Evolutionary conservation across 2,888 invertebrate species (phyloP).

Genomic region (Meloe dianella): DNA sequence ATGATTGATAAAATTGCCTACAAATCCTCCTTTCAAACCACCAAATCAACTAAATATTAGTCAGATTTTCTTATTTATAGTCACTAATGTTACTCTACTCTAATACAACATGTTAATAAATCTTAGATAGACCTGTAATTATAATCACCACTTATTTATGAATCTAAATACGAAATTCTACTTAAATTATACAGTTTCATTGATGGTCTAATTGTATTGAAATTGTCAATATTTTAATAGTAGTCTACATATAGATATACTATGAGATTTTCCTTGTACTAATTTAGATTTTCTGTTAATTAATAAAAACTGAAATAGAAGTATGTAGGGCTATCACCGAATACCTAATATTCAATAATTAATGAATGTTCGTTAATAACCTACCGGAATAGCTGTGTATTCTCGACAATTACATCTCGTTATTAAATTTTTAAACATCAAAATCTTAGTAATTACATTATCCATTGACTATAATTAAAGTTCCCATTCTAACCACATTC

Average conservation of each 20-base stretch:
- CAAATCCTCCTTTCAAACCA: neutral
- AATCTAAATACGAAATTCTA: conserved; percentile 41
- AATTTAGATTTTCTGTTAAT: conserved; percentile 22
- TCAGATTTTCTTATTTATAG: neutral
- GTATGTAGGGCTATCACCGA: conserved; percentile 22
- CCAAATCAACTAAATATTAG: neutral
- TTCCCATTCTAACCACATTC: conserved; percentile 32
- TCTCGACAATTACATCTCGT: conserved; percentile 32
- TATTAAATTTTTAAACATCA: conserved; percentile 28
- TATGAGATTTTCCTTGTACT: too few relatives aligned
- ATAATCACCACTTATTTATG: conserved; percentile 51
- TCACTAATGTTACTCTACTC: neutral
- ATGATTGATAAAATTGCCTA: neutral
- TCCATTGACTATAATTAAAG: conserved; percentile 31
- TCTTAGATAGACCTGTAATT: conserved; percentile 48
- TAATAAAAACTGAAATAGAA: conserved; percentile 22
- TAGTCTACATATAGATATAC: conserved; percentile 2
- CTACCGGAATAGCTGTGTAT: conserved; percentile 28
- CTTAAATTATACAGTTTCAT: conserved; percentile 49
- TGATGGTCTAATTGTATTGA: neutral
- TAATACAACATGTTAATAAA: conserved; percentile 38
- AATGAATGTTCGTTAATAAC: conserved; percentile 30
- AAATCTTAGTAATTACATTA: conserved; percentile 36
- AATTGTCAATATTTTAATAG: conserved; percentile 1
- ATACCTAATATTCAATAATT: conserved; percentile 21